Conservation (phyloP, 2,113 vertebrate genomes). For the Spermophilus dauricus region DNA sequence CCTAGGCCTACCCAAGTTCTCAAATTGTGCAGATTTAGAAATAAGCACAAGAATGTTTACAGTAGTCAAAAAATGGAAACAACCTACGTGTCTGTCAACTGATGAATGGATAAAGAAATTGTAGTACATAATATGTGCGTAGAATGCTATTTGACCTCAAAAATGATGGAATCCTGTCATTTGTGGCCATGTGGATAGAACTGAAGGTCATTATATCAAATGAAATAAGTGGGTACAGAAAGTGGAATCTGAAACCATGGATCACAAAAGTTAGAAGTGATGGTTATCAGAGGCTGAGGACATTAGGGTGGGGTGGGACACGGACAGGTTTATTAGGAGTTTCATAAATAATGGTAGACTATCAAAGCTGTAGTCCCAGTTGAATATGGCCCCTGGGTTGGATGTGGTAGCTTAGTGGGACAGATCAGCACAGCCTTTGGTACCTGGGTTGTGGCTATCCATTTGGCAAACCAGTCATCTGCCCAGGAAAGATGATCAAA, state of each 20-base stretch:
- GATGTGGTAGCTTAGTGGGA: background rate
- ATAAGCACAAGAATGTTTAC: background rate
- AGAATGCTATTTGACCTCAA: too few relatives aligned
- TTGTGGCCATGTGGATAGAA: background rate
- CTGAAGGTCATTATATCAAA: background rate
- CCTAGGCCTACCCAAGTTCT: conserved; percentile 6
- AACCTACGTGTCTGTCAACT: background rate
- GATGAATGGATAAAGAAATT: background rate
- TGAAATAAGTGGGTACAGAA: background rate
- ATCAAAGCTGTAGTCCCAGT: background rate
- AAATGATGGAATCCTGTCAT: background rate
- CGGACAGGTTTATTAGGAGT: background rate
- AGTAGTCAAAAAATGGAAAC: background rate
- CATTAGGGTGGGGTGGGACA: background rate
- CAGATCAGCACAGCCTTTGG: background rate
- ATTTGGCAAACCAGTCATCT: background rate
- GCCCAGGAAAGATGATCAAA: background rate
- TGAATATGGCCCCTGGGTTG: background rate
- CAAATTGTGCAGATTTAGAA: conserved; percentile 67
- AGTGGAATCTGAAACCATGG: background rate
- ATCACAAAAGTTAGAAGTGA: background rate
- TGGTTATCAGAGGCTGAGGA: background rate
- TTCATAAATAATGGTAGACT: background rate
- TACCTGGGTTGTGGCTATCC: too few relatives aligned
- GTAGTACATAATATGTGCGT: background rate